phyloP scores from a whole-genome alignment of 64 coral and sea anemone genomes.

The Actinia equina region DNA sequence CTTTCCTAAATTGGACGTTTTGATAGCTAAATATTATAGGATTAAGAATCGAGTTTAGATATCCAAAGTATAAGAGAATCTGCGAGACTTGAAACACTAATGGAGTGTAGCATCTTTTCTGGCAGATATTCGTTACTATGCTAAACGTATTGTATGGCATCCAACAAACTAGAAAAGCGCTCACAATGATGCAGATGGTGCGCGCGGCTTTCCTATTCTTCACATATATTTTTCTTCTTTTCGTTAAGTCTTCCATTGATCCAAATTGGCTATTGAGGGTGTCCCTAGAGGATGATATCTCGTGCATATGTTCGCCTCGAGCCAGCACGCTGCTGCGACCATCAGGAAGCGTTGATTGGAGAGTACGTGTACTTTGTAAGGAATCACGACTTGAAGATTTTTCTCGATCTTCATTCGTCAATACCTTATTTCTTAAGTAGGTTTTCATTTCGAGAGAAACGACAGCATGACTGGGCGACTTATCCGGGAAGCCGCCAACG shows the following conservation, averaged over 20 bases:
- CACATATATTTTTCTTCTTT: slow-evolving; percentile 8
- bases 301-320: not conserved
- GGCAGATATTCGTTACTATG: slow-evolving; percentile 9
- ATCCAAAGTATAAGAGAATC: not conserved
- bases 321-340: not conserved
- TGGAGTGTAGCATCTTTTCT: not conserved
- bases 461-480: not conserved
- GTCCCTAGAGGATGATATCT: not conserved
- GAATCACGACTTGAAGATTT: slow-evolving; percentile 2
- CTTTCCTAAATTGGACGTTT: slow-evolving; percentile 18
- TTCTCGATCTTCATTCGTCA: not conserved
- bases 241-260: slow-evolving; percentile 2
- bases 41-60: slow-evolving; percentile 1
- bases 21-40: slow-evolving; percentile 20
- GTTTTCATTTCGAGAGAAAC: slow-evolving; percentile 1
- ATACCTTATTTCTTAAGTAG: slow-evolving; percentile 5
- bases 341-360: slow-evolving; percentile 2
- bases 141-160: not conserved
- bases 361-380: not conserved
- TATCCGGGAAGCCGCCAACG: not conserved
- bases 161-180: slow-evolving; percentile 15
- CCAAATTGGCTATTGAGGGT: not conserved
- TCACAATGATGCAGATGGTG: slow-evolving; percentile 8
- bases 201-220: slow-evolving; percentile 25
- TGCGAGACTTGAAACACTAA: not conserved